Base-by-base conservation (phyloP, 1,140 invertebrate species). In the Saccostrea cuccullata region DNA sequence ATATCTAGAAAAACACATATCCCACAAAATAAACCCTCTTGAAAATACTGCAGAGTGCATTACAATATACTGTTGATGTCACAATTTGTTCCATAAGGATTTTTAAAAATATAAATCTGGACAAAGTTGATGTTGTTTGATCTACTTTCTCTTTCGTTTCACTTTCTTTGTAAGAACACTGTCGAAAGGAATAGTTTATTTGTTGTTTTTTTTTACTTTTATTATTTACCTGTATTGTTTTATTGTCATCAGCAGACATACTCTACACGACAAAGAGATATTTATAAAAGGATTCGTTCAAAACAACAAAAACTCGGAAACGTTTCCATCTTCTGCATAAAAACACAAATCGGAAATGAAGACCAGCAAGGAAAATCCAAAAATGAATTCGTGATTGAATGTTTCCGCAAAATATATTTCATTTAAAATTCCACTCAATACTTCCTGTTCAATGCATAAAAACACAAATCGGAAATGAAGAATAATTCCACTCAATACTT, bases 81-180 rank as follows among this genome's bases (percentile, higher is more conserved):
- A 60, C 58, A 5, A 47, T 60, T 60, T 60, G 58, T 13, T 8
- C 1, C 47, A 47, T 6, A 47, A 47, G 5, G 30, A 36, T 0
- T 36, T 36, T 36, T 1, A 36, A 36, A 36, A 36, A 36, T 36
- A 36, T 58, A 58, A 58, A 58, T 58, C 11, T 58, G 11, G 4
- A 58, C 11, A 58, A 58, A 58, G 15, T 13, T 58, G 11, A 13
- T 60, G 2, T n/a, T 64, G 5, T 17, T 64, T 64, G 58, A 1
- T 64, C 58, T 64, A 64, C 58, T 64, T 64, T 64, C 70, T 36
- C 26, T 77, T 77, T 77, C 70, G 26, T 36, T 77, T 77, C 30
- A 26, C 70, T 15, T 77, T 77, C 70, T 30, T 77, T 15, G 30
- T 36, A 36, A 36, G 30, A 36, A 36, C 30, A 36, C 30, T 36